A percentile compares a stretch with the other conserved stretches of the same genome.
Conservation (phyloP, 2,888 invertebrate genomes). For the Eugnorisma glareosa region DNA sequence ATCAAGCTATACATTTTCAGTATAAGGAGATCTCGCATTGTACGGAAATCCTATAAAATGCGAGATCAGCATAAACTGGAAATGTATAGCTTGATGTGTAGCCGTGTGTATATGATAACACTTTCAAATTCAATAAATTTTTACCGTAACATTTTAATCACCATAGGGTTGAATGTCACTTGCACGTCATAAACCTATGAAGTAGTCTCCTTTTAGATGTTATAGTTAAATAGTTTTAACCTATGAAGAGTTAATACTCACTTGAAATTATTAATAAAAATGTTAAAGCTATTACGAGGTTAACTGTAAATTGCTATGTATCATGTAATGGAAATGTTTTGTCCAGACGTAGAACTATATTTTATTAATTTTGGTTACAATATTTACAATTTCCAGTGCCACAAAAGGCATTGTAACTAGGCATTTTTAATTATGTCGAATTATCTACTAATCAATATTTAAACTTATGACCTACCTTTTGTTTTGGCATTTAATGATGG, state of each 20-base stretch:
- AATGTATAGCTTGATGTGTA: too few relatives aligned
- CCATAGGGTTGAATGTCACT: background rate
- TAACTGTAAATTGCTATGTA: too few relatives aligned
- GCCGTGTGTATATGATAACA: too few relatives aligned
- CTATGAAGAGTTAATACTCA: background rate
- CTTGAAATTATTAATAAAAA: background rate
- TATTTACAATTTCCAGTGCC: background rate
- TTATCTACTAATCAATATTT: too few relatives aligned
- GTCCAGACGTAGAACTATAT: background rate
- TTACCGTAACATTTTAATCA: too few relatives aligned
- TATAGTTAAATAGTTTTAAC: background rate
- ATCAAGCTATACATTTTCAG: too few relatives aligned
- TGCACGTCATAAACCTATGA: background rate
- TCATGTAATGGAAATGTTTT: too few relatives aligned
- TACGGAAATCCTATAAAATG: too few relatives aligned
- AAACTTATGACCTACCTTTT: background rate
- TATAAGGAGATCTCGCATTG: too few relatives aligned
- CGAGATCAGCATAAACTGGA: too few relatives aligned
- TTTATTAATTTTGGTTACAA: background rate
- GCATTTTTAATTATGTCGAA: background rate
- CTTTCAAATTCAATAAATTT: too few relatives aligned
- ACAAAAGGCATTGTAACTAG: background rate
- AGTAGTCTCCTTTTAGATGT: background rate
- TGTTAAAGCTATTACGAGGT: too few relatives aligned
- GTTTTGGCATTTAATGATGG: background rate